Evolutionary conservation across 2,113 vertebrate genomes (phyloP).

Genomic region (Spermophilus dauricus): DNA sequence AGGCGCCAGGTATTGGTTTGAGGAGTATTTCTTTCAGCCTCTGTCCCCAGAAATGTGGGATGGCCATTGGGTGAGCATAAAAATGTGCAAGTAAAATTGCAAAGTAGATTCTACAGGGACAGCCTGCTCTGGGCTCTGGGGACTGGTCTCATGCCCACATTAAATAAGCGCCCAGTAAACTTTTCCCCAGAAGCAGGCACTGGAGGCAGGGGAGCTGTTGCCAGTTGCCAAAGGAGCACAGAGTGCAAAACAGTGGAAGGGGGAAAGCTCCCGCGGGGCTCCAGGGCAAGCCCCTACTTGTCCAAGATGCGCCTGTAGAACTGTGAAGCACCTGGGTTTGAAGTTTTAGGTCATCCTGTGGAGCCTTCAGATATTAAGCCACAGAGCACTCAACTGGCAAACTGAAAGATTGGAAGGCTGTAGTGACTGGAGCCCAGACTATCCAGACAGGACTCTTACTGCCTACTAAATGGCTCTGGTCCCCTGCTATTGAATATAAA

Average conservation of each 20-base stretch:
- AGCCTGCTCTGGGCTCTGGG: neutral
- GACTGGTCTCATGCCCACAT: neutral
- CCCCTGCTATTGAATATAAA: neutral
- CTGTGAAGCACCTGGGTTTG: neutral
- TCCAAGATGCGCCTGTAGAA: conserved; percentile 5
- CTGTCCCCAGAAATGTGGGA: neutral
- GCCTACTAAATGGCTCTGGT: conserved; percentile 7
- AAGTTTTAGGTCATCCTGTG: neutral
- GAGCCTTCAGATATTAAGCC: conserved; percentile 3
- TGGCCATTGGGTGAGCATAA: conserved; percentile 76
- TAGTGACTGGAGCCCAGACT: neutral
- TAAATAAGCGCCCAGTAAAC: conserved; percentile 63
- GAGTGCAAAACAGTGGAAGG: conserved; percentile 21
- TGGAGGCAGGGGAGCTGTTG: conserved; percentile 8
- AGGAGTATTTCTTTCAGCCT: neutral
- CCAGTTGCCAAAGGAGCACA: conserved; percentile 54
- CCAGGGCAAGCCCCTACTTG: conserved; percentile 62
- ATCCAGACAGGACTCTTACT: neutral
- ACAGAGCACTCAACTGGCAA: conserved; percentile 46
- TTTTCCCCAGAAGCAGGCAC: conserved; percentile 60
- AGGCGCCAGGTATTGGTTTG: neutral
- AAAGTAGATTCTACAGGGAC: neutral
- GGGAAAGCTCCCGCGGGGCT: neutral
- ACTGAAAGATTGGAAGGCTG: conserved; percentile 30
- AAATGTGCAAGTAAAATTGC: conserved; percentile 78